Conservation (phyloP, 2,888 invertebrate species). For the Hydrotaea diabolus region DNA sequence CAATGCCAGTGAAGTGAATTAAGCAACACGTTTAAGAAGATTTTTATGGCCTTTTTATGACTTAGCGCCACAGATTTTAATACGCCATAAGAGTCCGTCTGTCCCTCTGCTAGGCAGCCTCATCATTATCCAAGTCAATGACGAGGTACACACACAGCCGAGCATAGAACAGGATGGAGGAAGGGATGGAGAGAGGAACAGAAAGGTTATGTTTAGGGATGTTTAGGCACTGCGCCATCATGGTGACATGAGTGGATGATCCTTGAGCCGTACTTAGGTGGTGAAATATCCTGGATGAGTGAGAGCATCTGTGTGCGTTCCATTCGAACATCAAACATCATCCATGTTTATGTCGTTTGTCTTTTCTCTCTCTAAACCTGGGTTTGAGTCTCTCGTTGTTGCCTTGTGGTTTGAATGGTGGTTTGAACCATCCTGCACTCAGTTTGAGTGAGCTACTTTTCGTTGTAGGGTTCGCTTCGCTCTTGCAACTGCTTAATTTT, state of each 20-base stretch:
- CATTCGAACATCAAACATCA: constrained; percentile 57
- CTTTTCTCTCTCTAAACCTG: constrained; percentile 36
- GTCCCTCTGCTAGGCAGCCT: not conserved
- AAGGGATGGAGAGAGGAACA: not conserved
- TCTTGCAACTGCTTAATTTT: constrained; percentile 70
- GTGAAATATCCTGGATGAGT: constrained; percentile 7
- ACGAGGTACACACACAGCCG: not conserved
- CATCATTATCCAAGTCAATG: not conserved
- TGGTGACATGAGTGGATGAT: constrained; percentile 20
- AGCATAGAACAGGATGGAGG: no score
- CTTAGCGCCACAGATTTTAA: constrained; percentile 76
- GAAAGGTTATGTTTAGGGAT: not conserved
- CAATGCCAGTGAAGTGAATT: constrained; percentile 34
- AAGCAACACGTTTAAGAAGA: constrained; percentile 50
- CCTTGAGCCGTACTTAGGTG: not conserved
- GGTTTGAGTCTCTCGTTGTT: constrained; percentile 56
- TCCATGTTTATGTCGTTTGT: constrained; percentile 25
- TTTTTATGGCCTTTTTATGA: constrained; percentile 79
- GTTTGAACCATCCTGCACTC: constrained; percentile 42
- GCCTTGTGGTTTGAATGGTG: constrained; percentile 27
- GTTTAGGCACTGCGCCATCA: not conserved
- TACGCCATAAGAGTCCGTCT: not conserved
- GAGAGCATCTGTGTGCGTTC: constrained; percentile 17
- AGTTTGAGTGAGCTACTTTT: constrained; percentile 4
- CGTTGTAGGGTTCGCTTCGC: not conserved